phyloP scores from a whole-genome alignment of 64 coral and sea anemone species.

The Stichodactyla mertensii region DNA sequence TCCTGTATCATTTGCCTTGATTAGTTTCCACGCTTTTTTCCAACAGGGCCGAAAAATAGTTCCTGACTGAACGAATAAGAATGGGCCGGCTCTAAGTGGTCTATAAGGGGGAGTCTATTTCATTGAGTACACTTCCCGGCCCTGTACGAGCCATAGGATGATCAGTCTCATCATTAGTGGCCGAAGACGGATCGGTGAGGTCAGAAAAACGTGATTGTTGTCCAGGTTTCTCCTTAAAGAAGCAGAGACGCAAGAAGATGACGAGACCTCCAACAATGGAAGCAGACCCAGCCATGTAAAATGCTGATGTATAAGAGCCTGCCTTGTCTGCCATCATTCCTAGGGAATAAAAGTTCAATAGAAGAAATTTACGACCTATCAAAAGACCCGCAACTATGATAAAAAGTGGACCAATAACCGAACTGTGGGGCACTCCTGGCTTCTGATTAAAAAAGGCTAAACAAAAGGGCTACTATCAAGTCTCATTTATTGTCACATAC shows the following conservation, averaged over 20 bases:
- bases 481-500: background rate
- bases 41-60: too few relatives aligned
- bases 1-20: too few relatives aligned
- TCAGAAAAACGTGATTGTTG: background rate
- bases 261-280: background rate
- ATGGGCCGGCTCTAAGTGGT: too few relatives aligned
- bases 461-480: background rate
- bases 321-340: conserved; percentile 19
- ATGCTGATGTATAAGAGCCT: background rate
- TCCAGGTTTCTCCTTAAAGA: background rate
- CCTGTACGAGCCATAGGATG: too few relatives aligned
- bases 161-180: background rate
- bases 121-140: too few relatives aligned
- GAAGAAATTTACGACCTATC: too few relatives aligned
- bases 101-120: too few relatives aligned
- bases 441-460: too few relatives aligned
- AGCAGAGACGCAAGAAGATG: conserved; percentile 15
- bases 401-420: background rate
- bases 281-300: background rate
- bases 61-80: too few relatives aligned
- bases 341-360: background rate
- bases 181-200: background rate
- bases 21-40: too few relatives aligned
- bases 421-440: background rate
- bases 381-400: too few relatives aligned